Conservation (phyloP, 2,888 invertebrate species). For the Mylabris sibirica region DNA sequence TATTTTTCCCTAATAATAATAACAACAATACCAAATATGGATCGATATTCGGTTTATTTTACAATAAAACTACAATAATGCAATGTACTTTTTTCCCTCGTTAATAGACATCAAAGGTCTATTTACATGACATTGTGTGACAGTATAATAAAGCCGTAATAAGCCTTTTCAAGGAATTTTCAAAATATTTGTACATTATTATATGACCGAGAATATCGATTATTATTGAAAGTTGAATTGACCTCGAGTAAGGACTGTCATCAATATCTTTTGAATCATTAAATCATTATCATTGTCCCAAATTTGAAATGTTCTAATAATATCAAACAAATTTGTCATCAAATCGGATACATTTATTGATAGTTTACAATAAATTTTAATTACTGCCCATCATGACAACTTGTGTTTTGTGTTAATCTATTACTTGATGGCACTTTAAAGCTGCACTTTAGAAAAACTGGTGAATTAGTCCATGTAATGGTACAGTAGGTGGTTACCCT, state of each 20-base stretch:
- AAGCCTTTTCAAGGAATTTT: not conserved
- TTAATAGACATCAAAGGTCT: not conserved
- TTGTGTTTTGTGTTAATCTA: not conserved
- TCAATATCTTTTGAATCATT: not conserved
- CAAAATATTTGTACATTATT: not conserved
- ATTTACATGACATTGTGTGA: not conserved
- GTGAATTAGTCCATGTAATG: not conserved
- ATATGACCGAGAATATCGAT: not conserved
- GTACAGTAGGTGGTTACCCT: slow-evolving; percentile 6
- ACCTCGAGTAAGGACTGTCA: not conserved
- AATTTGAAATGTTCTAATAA: not conserved
- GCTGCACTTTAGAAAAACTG: not conserved
- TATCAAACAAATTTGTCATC: not conserved
- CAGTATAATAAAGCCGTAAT: not conserved
- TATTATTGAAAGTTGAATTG: not conserved
- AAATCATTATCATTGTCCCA: not conserved
- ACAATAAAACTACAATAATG: not conserved
- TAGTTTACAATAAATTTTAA: not conserved
- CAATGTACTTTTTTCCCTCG: not conserved
- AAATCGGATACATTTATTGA: not conserved
- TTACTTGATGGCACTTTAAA: not conserved
- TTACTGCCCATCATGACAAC: not conserved
- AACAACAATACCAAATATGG: not conserved
- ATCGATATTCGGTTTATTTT: not conserved
- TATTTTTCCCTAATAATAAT: not conserved